phyloP scores from a whole-genome alignment of 2,888 invertebrate genomes.

The Crepidodera aurea region DNA sequence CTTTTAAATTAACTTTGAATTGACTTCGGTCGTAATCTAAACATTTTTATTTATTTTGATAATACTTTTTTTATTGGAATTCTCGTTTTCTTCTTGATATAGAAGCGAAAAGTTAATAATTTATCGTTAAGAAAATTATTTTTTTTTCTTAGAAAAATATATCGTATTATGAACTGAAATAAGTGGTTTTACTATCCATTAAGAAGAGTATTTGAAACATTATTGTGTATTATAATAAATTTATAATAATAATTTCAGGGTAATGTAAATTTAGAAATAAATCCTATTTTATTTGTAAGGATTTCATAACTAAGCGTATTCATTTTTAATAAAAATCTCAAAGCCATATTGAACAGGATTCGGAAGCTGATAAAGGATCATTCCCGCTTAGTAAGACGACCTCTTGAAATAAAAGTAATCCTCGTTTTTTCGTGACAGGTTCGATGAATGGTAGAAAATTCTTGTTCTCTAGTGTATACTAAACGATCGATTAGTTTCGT shows the following conservation, averaged over 20 bases:
- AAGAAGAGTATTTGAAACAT: too few species aligned
- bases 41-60: not conserved
- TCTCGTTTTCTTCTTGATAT: not conserved
- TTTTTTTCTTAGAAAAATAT: too few species aligned
- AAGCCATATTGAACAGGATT: constrained; percentile 10
- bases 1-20: not conserved
- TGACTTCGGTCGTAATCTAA: not conserved
- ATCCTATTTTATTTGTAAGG: too few species aligned
- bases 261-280: too few species aligned
- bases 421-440: constrained; percentile 24
- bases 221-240: too few species aligned
- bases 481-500: constrained; percentile 31
- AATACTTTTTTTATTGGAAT: not conserved
- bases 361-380: not conserved
- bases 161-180: too few species aligned
- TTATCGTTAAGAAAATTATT: too few species aligned
- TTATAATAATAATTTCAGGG: too few species aligned
- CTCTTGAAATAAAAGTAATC: constrained; percentile 15
- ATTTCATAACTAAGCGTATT: too few species aligned
- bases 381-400: not conserved
- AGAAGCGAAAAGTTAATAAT: too few species aligned
- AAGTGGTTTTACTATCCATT: too few species aligned
- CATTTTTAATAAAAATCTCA: too few species aligned
- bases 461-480: constrained; percentile 24
- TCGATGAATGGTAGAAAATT: constrained; percentile 23